phyloP scores from a whole-genome alignment of 2,113 vertebrate species.

The Plotosus lineatus region DNA sequence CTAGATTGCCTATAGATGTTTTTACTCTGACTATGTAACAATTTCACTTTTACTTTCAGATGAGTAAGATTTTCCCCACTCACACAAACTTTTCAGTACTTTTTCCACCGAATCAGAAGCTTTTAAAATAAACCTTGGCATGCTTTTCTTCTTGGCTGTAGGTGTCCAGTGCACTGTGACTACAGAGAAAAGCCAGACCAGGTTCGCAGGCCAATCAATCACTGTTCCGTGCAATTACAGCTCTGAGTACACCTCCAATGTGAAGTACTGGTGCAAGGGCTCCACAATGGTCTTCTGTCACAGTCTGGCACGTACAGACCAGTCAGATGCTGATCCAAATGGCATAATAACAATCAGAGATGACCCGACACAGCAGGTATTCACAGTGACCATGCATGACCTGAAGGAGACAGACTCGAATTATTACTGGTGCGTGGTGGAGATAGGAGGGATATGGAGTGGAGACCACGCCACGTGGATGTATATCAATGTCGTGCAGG shows the following conservation, averaged over 20 bases:
- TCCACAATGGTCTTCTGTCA: slow-evolving; percentile 64
- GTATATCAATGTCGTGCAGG: slow-evolving; percentile 66
- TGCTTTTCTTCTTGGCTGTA: slow-evolving; percentile 9
- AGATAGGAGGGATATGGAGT: slow-evolving; percentile 63
- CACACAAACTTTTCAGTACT: background rate
- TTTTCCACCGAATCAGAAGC: background rate
- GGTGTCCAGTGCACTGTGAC: slow-evolving; percentile 46
- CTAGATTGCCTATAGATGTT: no score
- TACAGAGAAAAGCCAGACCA: slow-evolving; percentile 42
- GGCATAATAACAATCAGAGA: slow-evolving; percentile 64
- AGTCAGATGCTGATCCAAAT: background rate
- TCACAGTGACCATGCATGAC: slow-evolving; percentile 68
- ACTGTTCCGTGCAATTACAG: slow-evolving; percentile 68
- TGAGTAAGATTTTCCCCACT: background rate
- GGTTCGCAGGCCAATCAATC: slow-evolving; percentile 66
- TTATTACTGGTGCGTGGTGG: slow-evolving; percentile 74
- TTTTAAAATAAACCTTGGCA: background rate
- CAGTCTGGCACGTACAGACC: slow-evolving; percentile 64
- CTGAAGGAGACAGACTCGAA: slow-evolving; percentile 62
- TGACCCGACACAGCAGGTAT: slow-evolving; percentile 64
- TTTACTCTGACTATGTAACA: background rate
- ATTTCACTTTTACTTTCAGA: background rate
- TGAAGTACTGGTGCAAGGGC: slow-evolving; percentile 76
- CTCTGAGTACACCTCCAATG: slow-evolving; percentile 64
- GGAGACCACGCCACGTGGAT: slow-evolving; percentile 56